A percentile compares a stretch with the other conserved stretches of the same genome.
Evolutionary conservation across 2,888 invertebrate species (phyloP).

Genomic region (Corythucha ciliata): DNA sequence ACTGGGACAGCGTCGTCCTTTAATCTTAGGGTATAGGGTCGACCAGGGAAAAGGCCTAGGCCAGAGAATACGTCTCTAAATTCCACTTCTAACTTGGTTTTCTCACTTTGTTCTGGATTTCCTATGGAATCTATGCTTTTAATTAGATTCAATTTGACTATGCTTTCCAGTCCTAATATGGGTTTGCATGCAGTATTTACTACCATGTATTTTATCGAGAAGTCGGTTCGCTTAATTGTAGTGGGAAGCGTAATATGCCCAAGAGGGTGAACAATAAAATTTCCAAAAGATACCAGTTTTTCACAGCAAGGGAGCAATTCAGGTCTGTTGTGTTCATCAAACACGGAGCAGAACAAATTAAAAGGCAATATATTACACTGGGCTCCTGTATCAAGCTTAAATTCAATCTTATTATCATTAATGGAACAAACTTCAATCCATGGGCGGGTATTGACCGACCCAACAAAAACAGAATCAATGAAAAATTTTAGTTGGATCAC

Average conservation of each 20-base stretch:
- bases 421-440: too few species aligned
- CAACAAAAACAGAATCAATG: too few species aligned
- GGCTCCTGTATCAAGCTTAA: slow-evolving; percentile 21
- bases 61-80: neutral
- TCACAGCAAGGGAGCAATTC: too few species aligned
- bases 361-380: slow-evolving; percentile 18
- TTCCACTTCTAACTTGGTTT: neutral
- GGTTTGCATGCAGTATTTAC: slow-evolving; percentile 8
- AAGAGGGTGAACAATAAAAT: too few species aligned
- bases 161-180: slow-evolving; percentile 3
- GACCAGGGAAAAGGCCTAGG: slow-evolving; percentile 13
- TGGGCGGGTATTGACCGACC: too few species aligned
- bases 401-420: slow-evolving; percentile 2
- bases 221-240: too few species aligned
- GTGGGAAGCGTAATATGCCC: too few species aligned
- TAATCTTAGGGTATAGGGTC: slow-evolving; percentile 32
- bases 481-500: too few species aligned
- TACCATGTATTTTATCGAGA: slow-evolving; percentile 6
- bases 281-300: too few species aligned
- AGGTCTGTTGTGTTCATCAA: too few species aligned
- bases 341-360: too few species aligned
- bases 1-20: slow-evolving; percentile 27
- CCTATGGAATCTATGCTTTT: neutral
- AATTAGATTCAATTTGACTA: slow-evolving; percentile 1
- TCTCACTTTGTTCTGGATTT: neutral